These are phyloP conservation scores for Creontiades dilutus DNA, from an alignment of 2,888 invertebrate species.

Conservation along the genomic window DNA sequence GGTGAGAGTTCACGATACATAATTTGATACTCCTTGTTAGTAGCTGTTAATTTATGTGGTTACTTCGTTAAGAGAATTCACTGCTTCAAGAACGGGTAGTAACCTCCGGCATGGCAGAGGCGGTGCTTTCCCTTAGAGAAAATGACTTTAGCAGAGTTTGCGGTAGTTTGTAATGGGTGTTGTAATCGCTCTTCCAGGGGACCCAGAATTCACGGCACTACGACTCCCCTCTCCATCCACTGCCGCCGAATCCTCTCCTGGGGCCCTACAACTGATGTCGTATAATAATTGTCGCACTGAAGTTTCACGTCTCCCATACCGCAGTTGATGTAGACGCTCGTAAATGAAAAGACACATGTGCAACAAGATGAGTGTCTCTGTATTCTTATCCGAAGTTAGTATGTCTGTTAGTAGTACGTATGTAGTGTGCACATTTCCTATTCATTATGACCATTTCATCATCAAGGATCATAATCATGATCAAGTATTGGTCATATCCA, in stretches of 20 bases:
- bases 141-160: constrained; percentile 50
- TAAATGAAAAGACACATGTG: too few species aligned
- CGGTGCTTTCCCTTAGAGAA: constrained; percentile 23
- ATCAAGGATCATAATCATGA: too few species aligned
- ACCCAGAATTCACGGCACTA: constrained; percentile 29
- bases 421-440: too few species aligned
- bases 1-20: constrained; percentile 2
- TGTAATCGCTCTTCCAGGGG: constrained; percentile 49
- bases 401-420: too few species aligned
- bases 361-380: too few species aligned
- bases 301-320: neutral
- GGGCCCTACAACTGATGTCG: neutral
- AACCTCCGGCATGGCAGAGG: constrained; percentile 1
- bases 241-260: neutral
- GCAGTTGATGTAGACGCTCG: neutral
- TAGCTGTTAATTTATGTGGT: constrained; percentile 41
- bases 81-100: neutral
- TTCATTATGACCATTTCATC: too few species aligned
- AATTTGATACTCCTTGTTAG: constrained; percentile 42
- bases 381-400: too few species aligned
- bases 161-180: constrained; percentile 49
- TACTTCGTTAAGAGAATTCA: constrained; percentile 41
- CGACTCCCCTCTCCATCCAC: neutral
- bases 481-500: too few species aligned
- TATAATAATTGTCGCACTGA: neutral